Conservation (phyloP, 2,888 invertebrate genomes). For the Drosophila demipolita region DNA sequence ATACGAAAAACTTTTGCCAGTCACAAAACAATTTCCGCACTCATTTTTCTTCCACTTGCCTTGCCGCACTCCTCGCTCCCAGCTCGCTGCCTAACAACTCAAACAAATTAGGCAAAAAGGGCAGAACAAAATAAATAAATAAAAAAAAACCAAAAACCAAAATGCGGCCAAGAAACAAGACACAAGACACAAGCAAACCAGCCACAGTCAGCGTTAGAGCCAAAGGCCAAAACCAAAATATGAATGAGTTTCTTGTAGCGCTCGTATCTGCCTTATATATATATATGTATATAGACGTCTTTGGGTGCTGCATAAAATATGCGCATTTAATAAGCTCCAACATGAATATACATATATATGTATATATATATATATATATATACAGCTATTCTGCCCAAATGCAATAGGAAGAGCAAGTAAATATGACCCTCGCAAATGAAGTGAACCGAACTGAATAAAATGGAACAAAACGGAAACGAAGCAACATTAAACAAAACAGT, state of each 20-base stretch:
- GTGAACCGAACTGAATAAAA: conserved; percentile 17
- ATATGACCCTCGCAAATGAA: conserved; percentile 40
- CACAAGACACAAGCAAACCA: conserved; percentile 30
- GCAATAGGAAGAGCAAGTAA: conserved; percentile 51
- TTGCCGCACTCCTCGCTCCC: not conserved
- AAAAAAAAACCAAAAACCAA: conserved; percentile 12
- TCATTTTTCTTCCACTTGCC: conserved; percentile 25
- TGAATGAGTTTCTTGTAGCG: conserved; percentile 57
- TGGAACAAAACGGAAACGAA: conserved; percentile 32
- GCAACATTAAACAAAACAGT: conserved; percentile 51
- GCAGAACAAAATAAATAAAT: conserved; percentile 13
- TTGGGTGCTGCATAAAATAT: conserved; percentile 71
- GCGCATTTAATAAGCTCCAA: conserved; percentile 74
- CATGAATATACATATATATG: conserved; percentile 44
- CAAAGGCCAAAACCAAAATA: conserved; percentile 53
- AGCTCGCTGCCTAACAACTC: conserved; percentile 56
- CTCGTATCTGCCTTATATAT: conserved; percentile 25
- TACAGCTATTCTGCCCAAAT: conserved; percentile 11
- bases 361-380: not conserved
- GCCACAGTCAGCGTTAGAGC: conserved; percentile 25
- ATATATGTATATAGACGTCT: conserved; percentile 18
- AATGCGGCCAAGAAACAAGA: conserved; percentile 24
- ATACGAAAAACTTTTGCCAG: conserved; percentile 70
- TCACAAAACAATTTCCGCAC: conserved; percentile 73
- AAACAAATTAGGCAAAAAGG: conserved; percentile 67